phyloP scores from a whole-genome alignment of 2,888 invertebrate species.

The Panzeria rudis region DNA sequence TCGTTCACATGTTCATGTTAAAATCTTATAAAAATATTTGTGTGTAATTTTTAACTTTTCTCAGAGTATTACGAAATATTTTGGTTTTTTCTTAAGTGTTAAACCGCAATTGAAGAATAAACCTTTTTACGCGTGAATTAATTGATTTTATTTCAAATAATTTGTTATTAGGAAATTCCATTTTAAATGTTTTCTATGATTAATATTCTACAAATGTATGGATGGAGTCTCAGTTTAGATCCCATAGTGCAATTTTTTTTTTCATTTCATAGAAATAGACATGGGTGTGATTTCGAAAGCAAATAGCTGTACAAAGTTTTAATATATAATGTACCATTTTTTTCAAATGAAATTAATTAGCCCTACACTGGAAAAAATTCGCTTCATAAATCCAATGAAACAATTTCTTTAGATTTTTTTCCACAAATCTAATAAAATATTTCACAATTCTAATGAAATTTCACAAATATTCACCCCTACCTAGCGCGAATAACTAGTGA shows the following conservation, averaged over 20 bases:
- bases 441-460: too few relatives aligned
- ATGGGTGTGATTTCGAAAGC: neutral
- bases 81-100: neutral
- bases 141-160: neutral
- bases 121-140: neutral
- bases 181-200: neutral
- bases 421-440: too few relatives aligned
- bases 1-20: slow-evolving; percentile 28
- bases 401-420: too few relatives aligned
- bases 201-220: slow-evolving; percentile 11
- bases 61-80: slow-evolving; percentile 25
- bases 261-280: neutral
- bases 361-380: too few relatives aligned
- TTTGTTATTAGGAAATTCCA: slow-evolving; percentile 16
- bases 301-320: neutral
- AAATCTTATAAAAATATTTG: slow-evolving; percentile 25
- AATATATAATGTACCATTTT: too few relatives aligned
- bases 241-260: neutral
- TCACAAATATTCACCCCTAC: too few relatives aligned
- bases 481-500: too few relatives aligned
- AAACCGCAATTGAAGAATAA: slow-evolving; percentile 7
- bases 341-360: too few relatives aligned
- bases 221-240: neutral
- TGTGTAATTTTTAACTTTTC: slow-evolving; percentile 10
- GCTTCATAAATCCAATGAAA: too few relatives aligned